phyloP scores from a whole-genome alignment of 2,797 vertebrate species.

The Synanceia verrucosa region DNA sequence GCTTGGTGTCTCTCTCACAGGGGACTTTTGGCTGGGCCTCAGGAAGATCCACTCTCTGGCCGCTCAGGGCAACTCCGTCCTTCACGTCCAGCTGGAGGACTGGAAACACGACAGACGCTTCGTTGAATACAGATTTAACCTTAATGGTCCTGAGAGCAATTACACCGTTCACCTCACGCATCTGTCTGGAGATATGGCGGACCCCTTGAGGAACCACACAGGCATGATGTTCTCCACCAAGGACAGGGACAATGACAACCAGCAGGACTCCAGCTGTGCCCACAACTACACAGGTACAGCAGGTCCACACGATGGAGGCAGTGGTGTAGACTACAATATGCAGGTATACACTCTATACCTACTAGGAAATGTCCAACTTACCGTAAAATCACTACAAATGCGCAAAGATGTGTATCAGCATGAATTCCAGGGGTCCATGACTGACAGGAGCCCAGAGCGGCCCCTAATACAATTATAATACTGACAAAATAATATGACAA shows the following conservation, averaged over 20 bases:
- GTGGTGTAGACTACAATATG: too few relatives aligned
- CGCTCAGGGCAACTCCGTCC: conserved; percentile 79
- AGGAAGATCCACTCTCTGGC: conserved; percentile 85
- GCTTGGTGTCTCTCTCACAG: conserved; percentile 65
- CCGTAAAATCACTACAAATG: too few relatives aligned
- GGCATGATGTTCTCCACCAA: conserved; percentile 87
- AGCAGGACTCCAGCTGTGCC: conserved; percentile 71
- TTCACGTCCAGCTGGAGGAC: conserved; percentile 88
- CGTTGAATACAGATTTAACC: conserved; percentile 83
- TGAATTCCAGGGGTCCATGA: too few relatives aligned
- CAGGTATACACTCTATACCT: too few relatives aligned
- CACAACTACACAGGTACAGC: conserved; percentile 81
- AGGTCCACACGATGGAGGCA: neutral
- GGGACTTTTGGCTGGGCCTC: conserved; percentile 93
- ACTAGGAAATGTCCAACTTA: too few relatives aligned
- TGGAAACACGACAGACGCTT: conserved; percentile 81
- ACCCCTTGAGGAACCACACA: conserved; percentile 79
- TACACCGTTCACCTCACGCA: conserved; percentile 83
- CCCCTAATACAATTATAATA: too few relatives aligned
- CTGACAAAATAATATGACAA: too few relatives aligned
- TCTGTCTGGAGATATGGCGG: conserved; percentile 79
- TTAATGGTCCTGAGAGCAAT: conserved; percentile 81
- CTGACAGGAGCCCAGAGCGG: too few relatives aligned
- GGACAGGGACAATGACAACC: conserved; percentile 73
- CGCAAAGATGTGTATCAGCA: too few relatives aligned